A percentile compares a stretch with the other conserved stretches of the same genome.
Evolutionary conservation across 2,113 vertebrate genomes (phyloP).

Genomic region (Ursus arctos): DNA sequence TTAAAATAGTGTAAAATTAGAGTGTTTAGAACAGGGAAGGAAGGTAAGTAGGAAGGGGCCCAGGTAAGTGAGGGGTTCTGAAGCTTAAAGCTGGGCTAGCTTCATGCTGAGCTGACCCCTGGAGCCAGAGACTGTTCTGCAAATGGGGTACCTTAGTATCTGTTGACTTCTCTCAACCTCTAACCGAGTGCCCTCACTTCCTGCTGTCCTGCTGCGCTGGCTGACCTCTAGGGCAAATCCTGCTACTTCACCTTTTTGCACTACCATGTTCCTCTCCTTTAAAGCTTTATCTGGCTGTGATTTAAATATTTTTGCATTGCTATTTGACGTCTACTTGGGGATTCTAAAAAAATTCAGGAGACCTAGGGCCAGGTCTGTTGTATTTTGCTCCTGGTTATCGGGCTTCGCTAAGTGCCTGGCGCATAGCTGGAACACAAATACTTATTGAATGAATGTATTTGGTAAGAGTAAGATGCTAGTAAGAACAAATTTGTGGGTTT

Average conservation of each 20-base stretch:
- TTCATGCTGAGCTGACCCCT: not conserved
- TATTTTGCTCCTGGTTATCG: not conserved
- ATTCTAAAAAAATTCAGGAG: not conserved
- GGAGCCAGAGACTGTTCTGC: not conserved
- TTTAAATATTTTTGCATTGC: not conserved
- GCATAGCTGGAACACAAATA: not conserved
- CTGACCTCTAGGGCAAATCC: not conserved
- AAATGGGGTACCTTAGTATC: not conserved
- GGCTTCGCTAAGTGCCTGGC: not conserved
- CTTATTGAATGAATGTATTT: not conserved
- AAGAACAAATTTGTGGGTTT: constrained; percentile 36
- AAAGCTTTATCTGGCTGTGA: not conserved
- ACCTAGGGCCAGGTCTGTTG: not conserved
- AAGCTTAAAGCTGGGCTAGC: not conserved
- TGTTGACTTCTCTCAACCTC: not conserved
- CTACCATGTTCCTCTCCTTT: not conserved
- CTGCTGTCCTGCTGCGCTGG: not conserved
- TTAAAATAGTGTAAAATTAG: not conserved
- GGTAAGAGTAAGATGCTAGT: not conserved
- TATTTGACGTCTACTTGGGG: not conserved
- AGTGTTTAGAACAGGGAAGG: not conserved
- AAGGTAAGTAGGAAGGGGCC: not conserved
- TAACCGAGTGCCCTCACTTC: no score
- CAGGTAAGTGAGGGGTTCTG: not conserved
- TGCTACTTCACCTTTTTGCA: not conserved